These are phyloP conservation scores for Ornithoptera priamus DNA, from an alignment of 2,888 invertebrate species.

Conservation along the genomic window DNA sequence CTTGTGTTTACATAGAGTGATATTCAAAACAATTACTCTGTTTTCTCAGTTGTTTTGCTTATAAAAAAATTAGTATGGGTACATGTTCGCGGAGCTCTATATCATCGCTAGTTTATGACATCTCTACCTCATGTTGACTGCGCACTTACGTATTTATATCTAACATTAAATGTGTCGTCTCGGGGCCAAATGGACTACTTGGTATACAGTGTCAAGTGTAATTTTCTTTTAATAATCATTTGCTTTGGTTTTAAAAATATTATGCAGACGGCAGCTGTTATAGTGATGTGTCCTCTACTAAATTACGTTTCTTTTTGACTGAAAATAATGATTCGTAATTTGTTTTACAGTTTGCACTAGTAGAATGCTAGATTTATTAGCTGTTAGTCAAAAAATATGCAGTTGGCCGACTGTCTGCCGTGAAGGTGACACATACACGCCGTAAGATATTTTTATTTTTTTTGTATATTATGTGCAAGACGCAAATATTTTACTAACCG, in stretches of 20 bases:
- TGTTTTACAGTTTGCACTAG: slow-evolving; percentile 27
- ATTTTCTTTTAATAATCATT: too few relatives aligned
- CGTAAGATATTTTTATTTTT: slow-evolving; percentile 62
- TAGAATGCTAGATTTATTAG: slow-evolving; percentile 23
- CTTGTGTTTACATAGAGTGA: too few relatives aligned
- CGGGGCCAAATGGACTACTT: neutral
- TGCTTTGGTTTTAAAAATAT: slow-evolving; percentile 3
- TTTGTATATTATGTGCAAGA: slow-evolving; percentile 73
- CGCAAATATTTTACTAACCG: slow-evolving; percentile 64
- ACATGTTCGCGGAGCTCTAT: too few relatives aligned
- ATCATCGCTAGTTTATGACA: too few relatives aligned
- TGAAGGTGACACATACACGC: slow-evolving; percentile 47
- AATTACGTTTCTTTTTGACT: slow-evolving; percentile 25
- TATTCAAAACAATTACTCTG: too few relatives aligned
- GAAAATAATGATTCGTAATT: slow-evolving; percentile 27
- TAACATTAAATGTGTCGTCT: too few relatives aligned
- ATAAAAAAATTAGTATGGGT: too few relatives aligned
- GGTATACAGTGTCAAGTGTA: neutral
- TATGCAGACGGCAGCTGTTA: slow-evolving; percentile 16
- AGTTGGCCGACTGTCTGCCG: slow-evolving; percentile 52
- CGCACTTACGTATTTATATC: too few relatives aligned
- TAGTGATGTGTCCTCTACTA: slow-evolving; percentile 14
- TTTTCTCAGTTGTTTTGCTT: too few relatives aligned
- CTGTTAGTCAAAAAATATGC: slow-evolving; percentile 42
- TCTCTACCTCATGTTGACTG: too few relatives aligned